Evolutionary conservation across 2,888 invertebrate genomes (phyloP).

Genomic region (Palloptera scutellata): DNA sequence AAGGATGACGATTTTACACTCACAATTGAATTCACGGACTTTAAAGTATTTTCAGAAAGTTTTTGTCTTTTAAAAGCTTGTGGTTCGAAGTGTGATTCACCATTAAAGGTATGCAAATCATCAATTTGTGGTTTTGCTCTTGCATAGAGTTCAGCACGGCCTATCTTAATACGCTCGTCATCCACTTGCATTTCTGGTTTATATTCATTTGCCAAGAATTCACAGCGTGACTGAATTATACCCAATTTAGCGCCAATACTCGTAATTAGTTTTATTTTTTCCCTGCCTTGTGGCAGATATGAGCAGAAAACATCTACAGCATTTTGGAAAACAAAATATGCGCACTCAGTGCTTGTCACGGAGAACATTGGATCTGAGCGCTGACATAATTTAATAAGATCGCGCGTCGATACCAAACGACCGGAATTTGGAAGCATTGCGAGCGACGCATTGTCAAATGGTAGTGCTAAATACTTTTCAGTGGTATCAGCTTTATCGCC

Average conservation of each 20-base stretch:
- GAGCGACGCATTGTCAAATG: constrained; percentile 53
- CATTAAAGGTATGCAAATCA: constrained; percentile 21
- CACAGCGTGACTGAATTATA: constrained; percentile 81
- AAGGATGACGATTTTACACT: constrained; percentile 57
- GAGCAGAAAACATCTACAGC: constrained; percentile 92
- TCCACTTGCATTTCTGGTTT: constrained; percentile 78
- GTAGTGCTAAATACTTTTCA: constrained; percentile 53
- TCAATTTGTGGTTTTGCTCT: constrained; percentile 34
- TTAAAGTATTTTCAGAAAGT: constrained; percentile 40
- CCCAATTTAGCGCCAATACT: constrained; percentile 83
- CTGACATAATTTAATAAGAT: constrained; percentile 90
- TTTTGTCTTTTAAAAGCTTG: constrained; percentile 53
- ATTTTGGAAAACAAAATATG: constrained; percentile 74
- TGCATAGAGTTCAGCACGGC: constrained; percentile 71
- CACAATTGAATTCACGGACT: constrained; percentile 5
- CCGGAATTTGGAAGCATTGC: constrained; percentile 61
- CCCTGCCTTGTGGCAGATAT: constrained; percentile 72
- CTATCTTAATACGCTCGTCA: constrained; percentile 70
- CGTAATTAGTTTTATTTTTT: constrained; percentile 74
- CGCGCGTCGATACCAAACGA: constrained; percentile 81
- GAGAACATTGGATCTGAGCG: constrained; percentile 79
- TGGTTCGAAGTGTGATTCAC: constrained; percentile 32
- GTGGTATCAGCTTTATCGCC: constrained; percentile 51
- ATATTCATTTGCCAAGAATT: constrained; percentile 79
- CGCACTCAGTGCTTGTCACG: constrained; percentile 70